Evolutionary conservation across 2,113 vertebrate species (phyloP).

Genomic region (Oreochromis tanganicae): DNA sequence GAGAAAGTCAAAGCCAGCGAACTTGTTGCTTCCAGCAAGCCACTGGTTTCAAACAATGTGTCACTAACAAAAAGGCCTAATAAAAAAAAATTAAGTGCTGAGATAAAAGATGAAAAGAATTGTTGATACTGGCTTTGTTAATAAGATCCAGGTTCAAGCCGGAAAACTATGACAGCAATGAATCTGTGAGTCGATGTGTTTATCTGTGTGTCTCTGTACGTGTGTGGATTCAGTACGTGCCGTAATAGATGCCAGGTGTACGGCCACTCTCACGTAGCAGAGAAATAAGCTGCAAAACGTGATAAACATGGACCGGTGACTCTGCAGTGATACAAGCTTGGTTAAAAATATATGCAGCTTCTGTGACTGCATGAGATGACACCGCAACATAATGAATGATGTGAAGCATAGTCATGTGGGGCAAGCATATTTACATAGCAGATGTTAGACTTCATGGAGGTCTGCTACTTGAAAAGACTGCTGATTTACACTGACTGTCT

Average conservation of each 20-base stretch:
- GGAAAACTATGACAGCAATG: conserved; percentile 34
- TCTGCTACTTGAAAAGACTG: conserved; percentile 54
- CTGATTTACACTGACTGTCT: conserved; percentile 46
- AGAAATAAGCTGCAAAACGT: conserved; percentile 24
- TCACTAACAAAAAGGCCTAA: conserved; percentile 1
- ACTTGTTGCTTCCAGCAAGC: conserved; percentile 15
- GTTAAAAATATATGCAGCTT: conserved; percentile 2
- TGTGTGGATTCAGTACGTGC: conserved; percentile 3
- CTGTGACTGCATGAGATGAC: conserved; percentile 8
- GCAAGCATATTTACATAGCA: conserved; percentile 52
- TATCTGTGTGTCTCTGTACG: not conserved
- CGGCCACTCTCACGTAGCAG: not conserved
- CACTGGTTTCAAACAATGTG: conserved; percentile 39
- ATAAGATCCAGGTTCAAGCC: conserved; percentile 38
- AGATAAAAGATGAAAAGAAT: conserved; percentile 41
- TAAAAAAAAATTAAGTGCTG: not conserved
- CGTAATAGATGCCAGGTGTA: conserved; percentile 53
- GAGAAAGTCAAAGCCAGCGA: conserved; percentile 1
- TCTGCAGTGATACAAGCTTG: not conserved
- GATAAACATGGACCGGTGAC: not conserved
- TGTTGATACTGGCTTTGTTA: conserved; percentile 17
- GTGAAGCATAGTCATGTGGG: conserved; percentile 4
- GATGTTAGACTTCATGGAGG: conserved; percentile 66
- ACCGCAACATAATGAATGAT: conserved; percentile 22
- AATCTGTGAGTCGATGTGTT: conserved; percentile 20